These are phyloP conservation scores for Macaca mulatta DNA, from an alignment of 2,113 vertebrate genomes.

Conservation along the genomic window DNA sequence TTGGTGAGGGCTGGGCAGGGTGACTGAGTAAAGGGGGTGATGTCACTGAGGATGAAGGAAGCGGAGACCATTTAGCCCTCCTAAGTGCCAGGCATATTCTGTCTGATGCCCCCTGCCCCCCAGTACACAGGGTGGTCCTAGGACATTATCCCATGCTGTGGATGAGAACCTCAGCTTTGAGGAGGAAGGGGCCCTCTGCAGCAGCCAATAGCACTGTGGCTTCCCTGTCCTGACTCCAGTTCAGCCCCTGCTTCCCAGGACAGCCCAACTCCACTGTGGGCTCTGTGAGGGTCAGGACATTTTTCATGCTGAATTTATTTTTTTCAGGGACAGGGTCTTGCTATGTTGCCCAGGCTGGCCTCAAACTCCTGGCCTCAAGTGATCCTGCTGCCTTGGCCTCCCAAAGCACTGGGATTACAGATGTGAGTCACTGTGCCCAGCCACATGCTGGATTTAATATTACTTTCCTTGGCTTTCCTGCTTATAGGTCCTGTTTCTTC, in stretches of 20 bases:
- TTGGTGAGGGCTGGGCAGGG: too few relatives aligned
- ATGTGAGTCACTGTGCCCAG: too few relatives aligned
- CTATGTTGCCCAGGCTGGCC: too few relatives aligned
- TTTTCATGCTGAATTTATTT: not conserved
- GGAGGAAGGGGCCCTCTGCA: fast-evolving
- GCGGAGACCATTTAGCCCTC: not conserved
- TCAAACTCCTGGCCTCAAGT: too few relatives aligned
- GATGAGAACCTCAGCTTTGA: not conserved
- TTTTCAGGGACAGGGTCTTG: too few relatives aligned
- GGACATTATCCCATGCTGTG: not conserved
- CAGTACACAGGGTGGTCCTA: not conserved
- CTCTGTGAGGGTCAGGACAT: not conserved
- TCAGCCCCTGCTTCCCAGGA: not conserved
- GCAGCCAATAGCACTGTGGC: not conserved
- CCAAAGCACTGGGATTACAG: too few relatives aligned
- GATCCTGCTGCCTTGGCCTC: too few relatives aligned
- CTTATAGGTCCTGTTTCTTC: not conserved
- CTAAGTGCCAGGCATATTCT: not conserved
- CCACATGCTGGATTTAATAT: too few relatives aligned
- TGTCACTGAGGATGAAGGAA: not conserved
- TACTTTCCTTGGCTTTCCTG: not conserved
- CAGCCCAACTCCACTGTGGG: fast-evolving
- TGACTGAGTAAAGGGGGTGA: not conserved
- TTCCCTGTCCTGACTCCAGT: not conserved
- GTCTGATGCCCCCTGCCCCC: not conserved